Evolutionary conservation across 2,888 invertebrate genomes (phyloP), one percentile per base, ranked within the genome.

Genomic region (Antheraea assamensis): DNA sequence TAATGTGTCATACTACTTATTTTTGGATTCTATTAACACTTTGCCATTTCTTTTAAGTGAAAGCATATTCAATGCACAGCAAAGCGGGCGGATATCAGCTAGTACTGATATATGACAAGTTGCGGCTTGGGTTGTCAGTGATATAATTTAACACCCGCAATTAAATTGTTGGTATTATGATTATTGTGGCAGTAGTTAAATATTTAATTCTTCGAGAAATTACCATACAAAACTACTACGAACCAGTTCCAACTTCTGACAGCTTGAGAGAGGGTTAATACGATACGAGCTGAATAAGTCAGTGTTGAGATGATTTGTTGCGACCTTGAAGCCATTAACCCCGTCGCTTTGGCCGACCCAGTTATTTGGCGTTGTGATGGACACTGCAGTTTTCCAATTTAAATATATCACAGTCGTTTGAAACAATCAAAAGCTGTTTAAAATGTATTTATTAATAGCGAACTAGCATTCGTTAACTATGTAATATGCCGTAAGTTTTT

Each of bases 291-390:
- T 42, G 24, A 58, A 27, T 70, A 73, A 76, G 77, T 74, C 76
- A 76, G 64, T 71, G 70, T 76, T 76, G 49, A 75, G 76, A 79
- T 78, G 74, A 78, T 80, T 77, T 76, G 75, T 74, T 55, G 77
- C 81, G 83, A 85, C 87, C 88, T 90, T 89, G 86, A 82, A 81
- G 76, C 79, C 75, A 86, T 88, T 88, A 87, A 87, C 87, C 85
- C 87, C 83, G 80, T 77, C 82, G 80, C 82, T 79, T 81, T 78
- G 72, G 74, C 76, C 82, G 87, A 85, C 87, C 88, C 79, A 87
- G 82, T 87, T 89, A 82, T 84, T 84, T 82, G 81, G 80, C 80
- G 78, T 84, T 82, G 83, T 82, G 75, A 83, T 84, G 79, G 81
- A 81, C 80, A 80, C 79, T 85, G 84, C 83, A 83, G 83, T 88